Conservation (phyloP, 2,113 vertebrate species). For the Nannospalax galili region DNA sequence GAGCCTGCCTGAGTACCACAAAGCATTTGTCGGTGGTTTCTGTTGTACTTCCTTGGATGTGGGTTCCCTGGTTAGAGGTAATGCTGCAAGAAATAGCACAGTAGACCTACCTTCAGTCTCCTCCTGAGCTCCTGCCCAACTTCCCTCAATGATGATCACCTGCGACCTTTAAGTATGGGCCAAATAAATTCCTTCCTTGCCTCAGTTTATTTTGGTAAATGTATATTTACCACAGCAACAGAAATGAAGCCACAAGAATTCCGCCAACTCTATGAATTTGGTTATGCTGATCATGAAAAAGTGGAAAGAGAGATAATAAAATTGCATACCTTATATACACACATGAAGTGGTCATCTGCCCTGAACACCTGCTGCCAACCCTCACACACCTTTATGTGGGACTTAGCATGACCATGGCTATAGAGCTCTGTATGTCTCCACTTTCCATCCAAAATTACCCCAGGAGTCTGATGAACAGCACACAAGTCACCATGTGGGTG, state of each 20-base stretch:
- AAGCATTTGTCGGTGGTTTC: background rate
- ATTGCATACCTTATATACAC: accelerated
- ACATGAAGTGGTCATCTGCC: too few species aligned
- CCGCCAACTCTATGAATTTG: background rate
- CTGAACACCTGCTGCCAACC: background rate
- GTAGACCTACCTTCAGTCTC: background rate
- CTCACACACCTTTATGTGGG: background rate
- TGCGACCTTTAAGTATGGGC: background rate
- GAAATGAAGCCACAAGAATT: background rate
- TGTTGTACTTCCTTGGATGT: background rate
- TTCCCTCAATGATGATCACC: background rate
- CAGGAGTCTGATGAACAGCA: background rate
- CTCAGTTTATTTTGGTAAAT: background rate
- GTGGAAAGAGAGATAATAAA: background rate
- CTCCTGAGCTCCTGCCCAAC: background rate
- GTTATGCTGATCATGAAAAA: background rate
- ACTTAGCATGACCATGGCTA: background rate
- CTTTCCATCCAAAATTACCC: background rate
- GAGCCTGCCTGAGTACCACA: too few species aligned
- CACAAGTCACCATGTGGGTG: too few species aligned
- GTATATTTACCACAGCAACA: background rate
- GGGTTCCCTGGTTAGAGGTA: too few species aligned
- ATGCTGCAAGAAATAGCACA: background rate
- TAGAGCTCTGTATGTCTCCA: background rate
- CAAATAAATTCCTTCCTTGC: background rate